Base-by-base conservation (phyloP, 2,888 invertebrate genomes). In the Drosophila mayaguana region DNA sequence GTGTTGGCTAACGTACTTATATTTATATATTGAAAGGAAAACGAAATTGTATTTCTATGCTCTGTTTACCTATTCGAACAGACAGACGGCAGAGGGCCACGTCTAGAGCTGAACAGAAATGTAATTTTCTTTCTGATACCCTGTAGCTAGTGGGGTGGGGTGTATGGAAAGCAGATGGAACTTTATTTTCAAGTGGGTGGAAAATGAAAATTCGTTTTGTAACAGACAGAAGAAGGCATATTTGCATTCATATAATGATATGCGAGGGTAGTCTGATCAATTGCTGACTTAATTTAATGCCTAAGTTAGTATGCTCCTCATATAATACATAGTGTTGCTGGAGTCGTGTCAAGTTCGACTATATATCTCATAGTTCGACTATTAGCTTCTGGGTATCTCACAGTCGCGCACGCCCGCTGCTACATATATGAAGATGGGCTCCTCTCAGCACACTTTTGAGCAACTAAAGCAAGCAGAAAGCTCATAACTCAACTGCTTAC, bases 21-120 rank as follows among this genome's bases (percentile, higher is more conserved):
- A 5, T n/a, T 6, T 34, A 4, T 20, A 7, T 25, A 4, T 46
- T 42, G 40, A 12, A 32, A 61, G 61, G 64, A 66, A 63, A 59
- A 63, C 72, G 68, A 75, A 89, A 89, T 84, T 82, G 61, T 75
- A 72, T 88, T 88, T 89, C 28, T 48, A 48, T 72, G 80, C 78
- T 78, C 83, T 86, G 88, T 80, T 86, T 88, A 80, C 83, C 85
- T 78, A 62, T 69, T 75, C 88, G 62, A 72, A 67, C 85, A 72
- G 59, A 36, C 77, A 45, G 14, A 16, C 6, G 12, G 46, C 42
- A 34, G 7, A 18, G 45, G 14, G 16, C 18, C n/a, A 6, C 3
- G n/a, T 6, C 54, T 40, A 28, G 25, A 38, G 45, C 46, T 50
- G 59, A 59, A 71, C 67, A 65, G 68, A 83, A 86, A 83, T 86